Evolutionary conservation across 2,888 invertebrate genomes (phyloP).

Genomic region (Ormyrus pomaceus): DNA sequence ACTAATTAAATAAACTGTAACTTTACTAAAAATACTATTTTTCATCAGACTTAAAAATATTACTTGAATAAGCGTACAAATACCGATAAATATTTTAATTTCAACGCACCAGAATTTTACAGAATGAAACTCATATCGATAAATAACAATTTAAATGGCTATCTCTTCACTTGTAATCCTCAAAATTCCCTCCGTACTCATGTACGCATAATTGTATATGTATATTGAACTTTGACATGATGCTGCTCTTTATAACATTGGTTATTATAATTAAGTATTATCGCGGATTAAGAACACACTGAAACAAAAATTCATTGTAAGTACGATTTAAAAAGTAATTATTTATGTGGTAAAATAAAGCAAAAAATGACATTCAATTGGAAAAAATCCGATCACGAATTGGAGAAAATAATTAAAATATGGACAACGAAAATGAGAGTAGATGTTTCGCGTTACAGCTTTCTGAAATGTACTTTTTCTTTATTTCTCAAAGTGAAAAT

Average conservation of each 20-base stretch:
- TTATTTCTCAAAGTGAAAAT: too few species aligned
- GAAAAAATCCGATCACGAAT: neutral
- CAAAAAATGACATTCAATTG: neutral
- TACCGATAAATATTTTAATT: constrained; percentile 6
- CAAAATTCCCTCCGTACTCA: constrained; percentile 18
- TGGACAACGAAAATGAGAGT: too few species aligned
- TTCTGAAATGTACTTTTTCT: too few species aligned
- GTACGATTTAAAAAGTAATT: neutral
- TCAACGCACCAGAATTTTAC: neutral
- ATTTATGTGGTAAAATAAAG: neutral
- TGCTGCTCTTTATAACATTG: constrained; percentile 50
- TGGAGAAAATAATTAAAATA: neutral
- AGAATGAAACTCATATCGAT: constrained; percentile 7
- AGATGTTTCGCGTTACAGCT: too few species aligned
- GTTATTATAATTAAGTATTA: constrained; percentile 30
- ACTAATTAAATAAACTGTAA: too few species aligned
- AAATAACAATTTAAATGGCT: constrained; percentile 40
- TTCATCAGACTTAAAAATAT: too few species aligned
- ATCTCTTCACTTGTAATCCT: constrained; percentile 34
- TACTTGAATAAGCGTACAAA: neutral
- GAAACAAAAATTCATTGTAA: constrained; percentile 22
- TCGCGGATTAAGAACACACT: constrained; percentile 22
- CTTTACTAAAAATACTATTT: too few species aligned
- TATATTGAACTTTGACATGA: constrained; percentile 34
- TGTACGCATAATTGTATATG: neutral